These are phyloP conservation scores for Carlito syrichta DNA, from an alignment of 2,113 vertebrate genomes.

Conservation along the genomic window DNA sequence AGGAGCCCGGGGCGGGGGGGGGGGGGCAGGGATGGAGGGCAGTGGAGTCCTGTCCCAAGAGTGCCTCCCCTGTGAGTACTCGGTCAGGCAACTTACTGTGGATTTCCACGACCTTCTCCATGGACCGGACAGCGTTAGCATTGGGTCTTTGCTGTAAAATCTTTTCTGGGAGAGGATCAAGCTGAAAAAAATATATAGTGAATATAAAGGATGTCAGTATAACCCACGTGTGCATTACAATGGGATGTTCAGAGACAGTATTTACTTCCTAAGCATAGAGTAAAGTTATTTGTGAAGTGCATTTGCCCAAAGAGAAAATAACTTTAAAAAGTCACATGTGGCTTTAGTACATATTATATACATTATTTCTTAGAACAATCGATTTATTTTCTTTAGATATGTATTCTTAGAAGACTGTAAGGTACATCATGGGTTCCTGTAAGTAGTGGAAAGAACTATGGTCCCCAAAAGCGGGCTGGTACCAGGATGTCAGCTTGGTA, in stretches of 20 bases:
- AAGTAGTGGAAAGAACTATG: accelerated
- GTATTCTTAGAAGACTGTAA: neutral
- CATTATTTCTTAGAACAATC: neutral
- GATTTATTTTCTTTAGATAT: neutral
- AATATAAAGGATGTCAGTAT: accelerated
- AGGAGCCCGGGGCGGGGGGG: neutral
- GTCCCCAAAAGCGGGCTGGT: accelerated
- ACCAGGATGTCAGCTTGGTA: accelerated
- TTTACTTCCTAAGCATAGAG: accelerated
- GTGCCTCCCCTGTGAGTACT: accelerated
- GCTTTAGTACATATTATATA: neutral
- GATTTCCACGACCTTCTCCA: conserved; percentile 95
- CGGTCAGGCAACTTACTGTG: conserved; percentile 87
- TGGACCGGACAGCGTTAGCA: conserved; percentile 90
- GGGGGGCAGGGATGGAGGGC: accelerated
- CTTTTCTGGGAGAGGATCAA: conserved; percentile 91
- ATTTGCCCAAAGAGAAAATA: accelerated
- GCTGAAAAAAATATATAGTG: conserved; percentile 67
- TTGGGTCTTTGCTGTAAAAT: conserved; percentile 93
- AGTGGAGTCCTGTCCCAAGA: neutral
- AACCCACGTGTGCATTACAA: accelerated
- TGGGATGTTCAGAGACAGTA: accelerated
- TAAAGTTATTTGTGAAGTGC: accelerated
- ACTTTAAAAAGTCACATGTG: no score
- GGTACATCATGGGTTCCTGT: accelerated